These are phyloP conservation scores for Napeogenes sylphis DNA, from an alignment of 2,888 invertebrate species.

Conservation along the genomic window DNA sequence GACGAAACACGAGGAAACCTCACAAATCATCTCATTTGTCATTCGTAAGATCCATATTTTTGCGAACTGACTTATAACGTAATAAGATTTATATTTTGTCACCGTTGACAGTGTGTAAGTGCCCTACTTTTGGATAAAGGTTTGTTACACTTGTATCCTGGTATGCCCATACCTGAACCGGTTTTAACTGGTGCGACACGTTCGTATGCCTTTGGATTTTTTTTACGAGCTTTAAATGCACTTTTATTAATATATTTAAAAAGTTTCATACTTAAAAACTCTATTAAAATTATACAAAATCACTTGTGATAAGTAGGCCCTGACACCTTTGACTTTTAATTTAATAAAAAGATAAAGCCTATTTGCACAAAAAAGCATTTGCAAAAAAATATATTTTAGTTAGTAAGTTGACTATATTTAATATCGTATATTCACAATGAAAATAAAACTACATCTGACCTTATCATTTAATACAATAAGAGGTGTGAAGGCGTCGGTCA, in stretches of 20 bases:
- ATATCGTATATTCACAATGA: no score
- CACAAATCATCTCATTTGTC: background rate
- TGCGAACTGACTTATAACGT: constrained; percentile 9
- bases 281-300: no score
- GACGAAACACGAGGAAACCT: constrained; percentile 13
- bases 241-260: background rate
- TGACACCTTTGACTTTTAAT: no score
- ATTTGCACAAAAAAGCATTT: no score
- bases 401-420: no score
- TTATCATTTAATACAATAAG: no score
- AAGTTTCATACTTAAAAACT: no score
- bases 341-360: no score
- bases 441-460: no score
- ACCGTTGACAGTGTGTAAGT: constrained; percentile 20
- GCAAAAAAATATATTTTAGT: no score
- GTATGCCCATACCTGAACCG: constrained; percentile 23
- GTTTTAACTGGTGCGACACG: constrained; percentile 18
- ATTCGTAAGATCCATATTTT: constrained; percentile 12
- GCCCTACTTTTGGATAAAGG: constrained; percentile 31
- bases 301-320: no score
- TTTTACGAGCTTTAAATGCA: background rate
- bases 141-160: constrained; percentile 28
- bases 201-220: background rate
- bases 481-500: no score
- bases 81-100: constrained; percentile 20